A percentile compares a stretch with the other conserved stretches of the same genome.
Evolutionary conservation across 2,888 invertebrate species (phyloP).

Genomic region (Lissonota sp.): DNA sequence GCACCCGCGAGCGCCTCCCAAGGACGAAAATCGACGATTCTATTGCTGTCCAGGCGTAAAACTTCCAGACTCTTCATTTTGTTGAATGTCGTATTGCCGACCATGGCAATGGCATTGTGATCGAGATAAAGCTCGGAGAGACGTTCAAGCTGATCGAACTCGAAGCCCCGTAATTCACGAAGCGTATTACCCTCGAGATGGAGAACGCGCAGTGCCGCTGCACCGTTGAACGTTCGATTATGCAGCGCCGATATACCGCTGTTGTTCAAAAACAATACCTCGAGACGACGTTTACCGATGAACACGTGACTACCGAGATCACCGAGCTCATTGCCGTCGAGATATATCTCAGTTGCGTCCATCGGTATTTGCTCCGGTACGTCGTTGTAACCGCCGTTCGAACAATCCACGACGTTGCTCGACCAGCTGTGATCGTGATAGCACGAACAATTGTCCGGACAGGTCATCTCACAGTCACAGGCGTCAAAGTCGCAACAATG

Average conservation of each 20-base stretch:
- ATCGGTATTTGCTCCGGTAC: conserved; percentile 93
- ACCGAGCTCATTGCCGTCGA: conserved; percentile 92
- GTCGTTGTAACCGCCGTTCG: conserved; percentile 89
- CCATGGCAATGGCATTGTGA: conserved; percentile 90
- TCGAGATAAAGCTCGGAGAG: conserved; percentile 91
- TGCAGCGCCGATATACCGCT: conserved; percentile 91
- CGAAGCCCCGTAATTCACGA: conserved; percentile 89
- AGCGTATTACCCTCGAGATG: conserved; percentile 92
- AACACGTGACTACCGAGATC: conserved; percentile 93
- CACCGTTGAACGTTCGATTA: conserved; percentile 93
- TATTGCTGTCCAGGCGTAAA: conserved; percentile 91
- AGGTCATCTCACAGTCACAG: conserved; percentile 96
- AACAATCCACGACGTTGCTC: conserved; percentile 94
- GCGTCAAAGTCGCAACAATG: conserved; percentile 96
- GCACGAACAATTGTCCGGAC: conserved; percentile 93
- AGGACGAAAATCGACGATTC: conserved; percentile 91
- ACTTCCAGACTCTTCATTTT: conserved; percentile 90
- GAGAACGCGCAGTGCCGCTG: conserved; percentile 89
- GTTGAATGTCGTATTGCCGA: conserved; percentile 91
- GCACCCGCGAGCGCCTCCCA: conserved; percentile 87
- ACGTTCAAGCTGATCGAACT: conserved; percentile 91
- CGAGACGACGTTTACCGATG: conserved; percentile 93
- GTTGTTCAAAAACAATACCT: conserved; percentile 91
- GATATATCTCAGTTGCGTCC: conserved; percentile 94
- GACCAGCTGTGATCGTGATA: conserved; percentile 95